These are phyloP conservation scores for Pungitius pungitius DNA, from an alignment of 2,113 vertebrate species.

Conservation along the genomic window DNA sequence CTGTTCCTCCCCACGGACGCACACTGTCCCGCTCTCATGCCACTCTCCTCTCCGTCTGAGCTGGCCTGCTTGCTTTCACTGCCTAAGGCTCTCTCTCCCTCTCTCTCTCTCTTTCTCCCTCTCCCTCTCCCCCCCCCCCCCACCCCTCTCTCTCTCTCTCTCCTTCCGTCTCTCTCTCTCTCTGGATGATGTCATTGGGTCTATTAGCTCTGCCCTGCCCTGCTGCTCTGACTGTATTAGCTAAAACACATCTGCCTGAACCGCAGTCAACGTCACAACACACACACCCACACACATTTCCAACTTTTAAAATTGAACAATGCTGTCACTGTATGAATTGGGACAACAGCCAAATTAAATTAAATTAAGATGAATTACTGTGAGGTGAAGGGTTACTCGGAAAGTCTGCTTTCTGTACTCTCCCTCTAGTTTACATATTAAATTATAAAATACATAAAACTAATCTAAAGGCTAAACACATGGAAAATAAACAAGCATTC, in stretches of 20 bases:
- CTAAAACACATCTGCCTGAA: slow-evolving; percentile 78
- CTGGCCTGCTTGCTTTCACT: slow-evolving; percentile 60
- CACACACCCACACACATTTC: slow-evolving; percentile 13
- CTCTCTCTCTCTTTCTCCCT: slow-evolving; percentile 61
- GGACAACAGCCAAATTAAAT: neutral
- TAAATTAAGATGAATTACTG: neutral
- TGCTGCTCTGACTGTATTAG: slow-evolving; percentile 79
- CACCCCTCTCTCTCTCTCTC: slow-evolving; percentile 57
- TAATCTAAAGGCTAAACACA: neutral
- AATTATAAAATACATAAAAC: too few relatives aligned
- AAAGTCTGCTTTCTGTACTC: neutral
- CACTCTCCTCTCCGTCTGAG: slow-evolving; percentile 68
- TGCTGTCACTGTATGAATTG: neutral
- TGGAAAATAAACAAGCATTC: neutral
- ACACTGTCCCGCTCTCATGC: slow-evolving; percentile 65
- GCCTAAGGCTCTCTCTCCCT: slow-evolving; percentile 61
- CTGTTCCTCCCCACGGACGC: slow-evolving; percentile 63
- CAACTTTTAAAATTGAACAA: slow-evolving; percentile 1
- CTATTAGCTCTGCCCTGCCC: slow-evolving; percentile 80
- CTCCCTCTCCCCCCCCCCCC: slow-evolving; percentile 52
- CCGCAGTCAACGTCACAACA: slow-evolving; percentile 28
- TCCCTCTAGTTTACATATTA: neutral
- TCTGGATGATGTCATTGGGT: slow-evolving; percentile 86
- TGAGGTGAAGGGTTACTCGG: neutral
- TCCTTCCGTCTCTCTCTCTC: slow-evolving; percentile 61